Base-by-base conservation (phyloP, 1,140 invertebrate genomes). In the Cydia splendana region DNA sequence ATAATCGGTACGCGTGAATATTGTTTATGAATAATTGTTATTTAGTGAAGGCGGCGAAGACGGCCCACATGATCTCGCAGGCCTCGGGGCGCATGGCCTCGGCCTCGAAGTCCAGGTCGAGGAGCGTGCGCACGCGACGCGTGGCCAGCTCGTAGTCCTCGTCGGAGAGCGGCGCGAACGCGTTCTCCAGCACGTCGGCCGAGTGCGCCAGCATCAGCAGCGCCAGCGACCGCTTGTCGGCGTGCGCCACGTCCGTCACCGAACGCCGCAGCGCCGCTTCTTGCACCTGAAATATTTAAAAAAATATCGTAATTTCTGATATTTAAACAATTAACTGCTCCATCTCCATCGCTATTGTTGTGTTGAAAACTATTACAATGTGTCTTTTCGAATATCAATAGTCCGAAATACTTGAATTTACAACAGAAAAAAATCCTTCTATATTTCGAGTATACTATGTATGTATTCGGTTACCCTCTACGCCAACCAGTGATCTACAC, bases 121-220 rank as follows among this genome's bases (percentile, higher is more conserved):
- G 95, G 28, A 99, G 94, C 87, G 99, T 97, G 77, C 99, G 95
- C 30, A 99, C 98, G 86, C 99, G 96, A 85, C 98, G 98, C 96
- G 99, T 99, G 65, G 98, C 99, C 78, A 99, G 94, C 94, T 99
- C 99, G 90, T 99, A 99, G 91, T 99, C 99, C 87, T 99, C 98
- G 91, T 99, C 98, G 57, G 98, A 99, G 2, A 99, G 95, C 1
- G 99, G 98, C 24, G 98, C 98, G 94, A 99, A 99, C n/a, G 99
- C 99, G 94, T 99, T 99, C 94, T 99, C 99, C 5, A 99, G 94
- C 15, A 99, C 99, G 94, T 99, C 99, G 69, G 98, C 99, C 15
- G 98, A 98, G 93, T 99, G 98, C 24, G 99, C 98, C 74, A 99
- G 94, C 90, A 99, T 97, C 84, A 99, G 96, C 71, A 99, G 94